phyloP scores from a whole-genome alignment of 2,888 invertebrate species.

The Geotrupes spiniger region DNA sequence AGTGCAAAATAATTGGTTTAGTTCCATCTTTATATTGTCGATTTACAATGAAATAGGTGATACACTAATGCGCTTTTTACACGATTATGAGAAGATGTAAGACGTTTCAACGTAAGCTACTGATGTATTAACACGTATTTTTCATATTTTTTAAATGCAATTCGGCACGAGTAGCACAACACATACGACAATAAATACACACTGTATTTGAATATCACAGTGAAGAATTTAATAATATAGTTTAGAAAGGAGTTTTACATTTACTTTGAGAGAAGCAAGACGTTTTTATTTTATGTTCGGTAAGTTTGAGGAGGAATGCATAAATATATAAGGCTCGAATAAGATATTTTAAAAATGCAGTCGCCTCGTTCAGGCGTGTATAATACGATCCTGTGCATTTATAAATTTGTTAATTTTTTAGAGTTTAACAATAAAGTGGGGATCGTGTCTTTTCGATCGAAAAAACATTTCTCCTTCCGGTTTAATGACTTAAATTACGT shows the following conservation, averaged over 20 bases:
- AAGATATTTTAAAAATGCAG: constrained; percentile 7
- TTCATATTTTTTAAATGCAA: constrained; percentile 21
- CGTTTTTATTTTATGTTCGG: not conserved
- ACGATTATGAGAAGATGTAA: constrained; percentile 1
- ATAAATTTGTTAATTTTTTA: constrained; percentile 18
- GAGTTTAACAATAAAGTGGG: constrained; percentile 18
- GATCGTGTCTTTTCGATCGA: constrained; percentile 25
- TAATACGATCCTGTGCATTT: constrained; percentile 1
- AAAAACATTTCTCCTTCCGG: too few relatives aligned
- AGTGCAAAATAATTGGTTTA: constrained; percentile 17
- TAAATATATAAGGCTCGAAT: constrained; percentile 11
- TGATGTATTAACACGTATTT: constrained; percentile 30
- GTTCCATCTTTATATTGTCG: constrained; percentile 10
- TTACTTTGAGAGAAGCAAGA: constrained; percentile 14
- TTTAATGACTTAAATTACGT: constrained; percentile 10
- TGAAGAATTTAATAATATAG: constrained; percentile 40
- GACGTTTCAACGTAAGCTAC: constrained; percentile 21
- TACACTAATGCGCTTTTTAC: not conserved
- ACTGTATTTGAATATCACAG: constrained; percentile 50
- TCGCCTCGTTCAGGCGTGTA: not conserved
- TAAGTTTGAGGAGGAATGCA: constrained; percentile 7
- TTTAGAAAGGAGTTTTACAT: constrained; percentile 11
- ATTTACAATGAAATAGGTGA: constrained; percentile 14
- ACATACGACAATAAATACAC: constrained; percentile 46
- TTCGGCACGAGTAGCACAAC: constrained; percentile 46